A percentile compares a stretch with the other conserved stretches of the same genome.
phyloP scores from a whole-genome alignment of 2,113 vertebrate species.

The Bothrops jararaca region DNA sequence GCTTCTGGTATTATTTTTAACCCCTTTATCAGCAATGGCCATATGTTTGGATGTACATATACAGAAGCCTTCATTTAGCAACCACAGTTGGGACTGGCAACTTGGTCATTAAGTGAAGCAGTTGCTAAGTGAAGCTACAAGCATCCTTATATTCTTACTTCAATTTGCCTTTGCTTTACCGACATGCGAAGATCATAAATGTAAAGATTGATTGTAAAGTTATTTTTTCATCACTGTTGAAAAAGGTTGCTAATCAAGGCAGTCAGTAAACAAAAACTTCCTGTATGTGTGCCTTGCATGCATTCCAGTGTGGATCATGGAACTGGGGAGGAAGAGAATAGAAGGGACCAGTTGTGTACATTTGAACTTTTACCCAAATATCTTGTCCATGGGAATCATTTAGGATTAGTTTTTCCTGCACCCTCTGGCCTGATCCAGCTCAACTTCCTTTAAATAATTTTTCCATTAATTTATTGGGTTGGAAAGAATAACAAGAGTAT shows the following conservation, averaged over 20 bases:
- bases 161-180: neutral
- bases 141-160: neutral
- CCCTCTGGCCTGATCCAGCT: neutral
- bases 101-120: too few relatives aligned
- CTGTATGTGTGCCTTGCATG: neutral
- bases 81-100: too few relatives aligned
- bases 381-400: neutral
- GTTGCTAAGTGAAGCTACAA: too few relatives aligned
- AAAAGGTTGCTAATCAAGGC: too few relatives aligned
- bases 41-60: too few relatives aligned
- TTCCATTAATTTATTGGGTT: neutral
- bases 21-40: too few relatives aligned
- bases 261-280: neutral
- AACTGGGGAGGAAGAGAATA: neutral
- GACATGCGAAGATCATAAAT: neutral
- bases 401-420: neutral
- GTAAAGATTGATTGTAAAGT: neutral
- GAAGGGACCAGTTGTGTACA: neutral
- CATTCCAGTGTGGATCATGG: neutral
- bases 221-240: neutral
- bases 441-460: neutral
- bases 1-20: too few relatives aligned
- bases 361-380: neutral
- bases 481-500: neutral
- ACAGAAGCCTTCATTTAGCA: too few relatives aligned